These are phyloP conservation scores for Teleopsis dalmanni DNA, from an alignment of 1,140 invertebrate species.

Conservation along the genomic window DNA sequence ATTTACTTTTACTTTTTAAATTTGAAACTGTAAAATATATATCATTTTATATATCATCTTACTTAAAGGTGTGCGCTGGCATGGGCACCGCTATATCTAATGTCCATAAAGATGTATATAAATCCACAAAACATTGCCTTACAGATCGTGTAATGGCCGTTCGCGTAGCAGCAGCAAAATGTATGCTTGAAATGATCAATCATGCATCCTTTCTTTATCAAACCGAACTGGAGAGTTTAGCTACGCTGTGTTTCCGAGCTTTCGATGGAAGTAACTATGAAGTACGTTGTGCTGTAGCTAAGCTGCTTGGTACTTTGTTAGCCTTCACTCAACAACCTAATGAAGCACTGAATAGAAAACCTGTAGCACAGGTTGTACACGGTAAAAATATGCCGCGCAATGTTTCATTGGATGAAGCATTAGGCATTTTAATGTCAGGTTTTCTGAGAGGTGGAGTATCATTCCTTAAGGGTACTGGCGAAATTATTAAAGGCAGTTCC, in stretches of 20 bases:
- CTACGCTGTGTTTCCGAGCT: conserved; percentile 81
- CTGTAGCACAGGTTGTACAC: conserved; percentile 19
- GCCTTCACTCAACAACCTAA: conserved; percentile 65
- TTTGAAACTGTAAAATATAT: background rate
- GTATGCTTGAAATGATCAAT: conserved; percentile 81
- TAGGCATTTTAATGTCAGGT: conserved; percentile 87
- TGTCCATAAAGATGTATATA: conserved; percentile 89
- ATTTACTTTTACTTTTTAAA: conserved; percentile 24
- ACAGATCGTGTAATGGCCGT: conserved; percentile 88
- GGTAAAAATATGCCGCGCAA: conserved; percentile 41
- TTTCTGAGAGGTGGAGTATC: conserved; percentile 90
- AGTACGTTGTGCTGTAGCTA: conserved; percentile 84
- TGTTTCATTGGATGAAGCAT: conserved; percentile 83
- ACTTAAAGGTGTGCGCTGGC: conserved; percentile 58
- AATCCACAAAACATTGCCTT: conserved; percentile 74
- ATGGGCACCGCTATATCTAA: conserved; percentile 81
- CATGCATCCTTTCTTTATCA: conserved; percentile 83
- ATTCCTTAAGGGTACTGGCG: conserved; percentile 88
- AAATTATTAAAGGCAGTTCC: conserved; percentile 92
- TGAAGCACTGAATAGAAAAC: conserved; percentile 20
- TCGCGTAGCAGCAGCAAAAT: conserved; percentile 80
- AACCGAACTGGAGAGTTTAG: conserved; percentile 80
- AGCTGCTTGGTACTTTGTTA: conserved; percentile 72
- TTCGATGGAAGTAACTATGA: conserved; percentile 94
- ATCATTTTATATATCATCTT: conserved; percentile 15